phyloP scores from a whole-genome alignment of 1,140 invertebrate species.

The Scaptomyza graminum region DNA sequence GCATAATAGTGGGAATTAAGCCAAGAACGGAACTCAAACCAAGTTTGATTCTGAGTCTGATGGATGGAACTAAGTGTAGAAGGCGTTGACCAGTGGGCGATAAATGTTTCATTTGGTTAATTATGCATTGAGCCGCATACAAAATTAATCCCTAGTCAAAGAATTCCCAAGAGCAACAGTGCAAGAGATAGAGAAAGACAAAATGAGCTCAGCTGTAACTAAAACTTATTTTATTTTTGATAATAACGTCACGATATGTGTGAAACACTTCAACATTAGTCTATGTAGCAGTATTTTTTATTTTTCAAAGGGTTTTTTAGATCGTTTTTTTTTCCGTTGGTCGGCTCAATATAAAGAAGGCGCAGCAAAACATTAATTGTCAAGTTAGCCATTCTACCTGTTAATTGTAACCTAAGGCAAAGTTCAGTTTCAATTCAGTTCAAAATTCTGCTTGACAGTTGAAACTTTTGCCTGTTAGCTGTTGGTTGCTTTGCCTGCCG shows the following conservation, averaged over 20 bases:
- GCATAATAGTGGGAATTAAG: background rate
- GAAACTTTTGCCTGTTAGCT: conserved; percentile 7
- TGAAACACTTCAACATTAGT: too few relatives aligned
- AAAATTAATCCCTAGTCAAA: conserved; percentile 56
- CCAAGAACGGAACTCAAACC: background rate
- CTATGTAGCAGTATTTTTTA: too few relatives aligned
- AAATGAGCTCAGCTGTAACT: background rate
- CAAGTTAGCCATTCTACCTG: too few relatives aligned
- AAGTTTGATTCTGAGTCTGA: background rate
- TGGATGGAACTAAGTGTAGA: background rate
- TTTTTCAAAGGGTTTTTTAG: too few relatives aligned
- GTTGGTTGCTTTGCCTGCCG: conserved; percentile 4
- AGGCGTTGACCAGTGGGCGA: background rate
- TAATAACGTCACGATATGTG: too few relatives aligned
- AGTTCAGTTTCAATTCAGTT: conserved; percentile 11
- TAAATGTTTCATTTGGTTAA: conserved; percentile 56
- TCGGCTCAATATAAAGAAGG: too few relatives aligned
- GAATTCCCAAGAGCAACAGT: conserved; percentile 24
- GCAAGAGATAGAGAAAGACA: background rate
- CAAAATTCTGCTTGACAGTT: conserved; percentile 8
- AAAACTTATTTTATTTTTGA: background rate
- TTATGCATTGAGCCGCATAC: conserved; percentile 68
- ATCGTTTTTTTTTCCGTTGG: too few relatives aligned
- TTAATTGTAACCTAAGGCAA: background rate
- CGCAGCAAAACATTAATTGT: too few relatives aligned